Conservation (phyloP, 2,888 invertebrate genomes). For the Oeneis ivallda region DNA sequence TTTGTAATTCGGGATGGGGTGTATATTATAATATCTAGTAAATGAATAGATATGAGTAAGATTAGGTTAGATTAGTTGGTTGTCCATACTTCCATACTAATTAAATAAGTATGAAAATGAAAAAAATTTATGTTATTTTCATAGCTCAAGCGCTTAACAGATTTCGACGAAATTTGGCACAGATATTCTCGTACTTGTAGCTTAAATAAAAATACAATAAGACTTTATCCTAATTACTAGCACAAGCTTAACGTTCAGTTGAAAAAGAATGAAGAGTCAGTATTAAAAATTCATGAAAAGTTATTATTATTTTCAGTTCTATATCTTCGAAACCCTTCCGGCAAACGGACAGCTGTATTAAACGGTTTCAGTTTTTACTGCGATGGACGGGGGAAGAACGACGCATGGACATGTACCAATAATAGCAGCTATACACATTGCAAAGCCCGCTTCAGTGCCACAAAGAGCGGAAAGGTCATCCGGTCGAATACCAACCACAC, state of each 20-base stretch:
- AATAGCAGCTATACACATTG: conserved; percentile 27
- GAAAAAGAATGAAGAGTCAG: background rate
- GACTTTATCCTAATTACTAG: background rate
- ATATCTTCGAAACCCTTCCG: conserved; percentile 33
- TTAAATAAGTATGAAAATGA: too few relatives aligned
- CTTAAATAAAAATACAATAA: too few relatives aligned
- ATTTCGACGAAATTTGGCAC: too few relatives aligned
- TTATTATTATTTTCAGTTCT: conserved; percentile 31
- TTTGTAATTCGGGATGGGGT: conserved; percentile 39
- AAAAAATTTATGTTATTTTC: too few relatives aligned
- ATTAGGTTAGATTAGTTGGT: too few relatives aligned
- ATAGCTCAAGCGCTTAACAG: too few relatives aligned
- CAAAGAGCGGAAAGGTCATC: conserved; percentile 20
- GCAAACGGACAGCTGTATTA: conserved; percentile 37
- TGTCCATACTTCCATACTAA: too few relatives aligned
- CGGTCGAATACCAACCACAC: conserved; percentile 36
- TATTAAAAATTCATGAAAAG: background rate
- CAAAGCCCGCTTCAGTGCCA: conserved; percentile 39
- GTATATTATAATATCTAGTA: conserved; percentile 12
- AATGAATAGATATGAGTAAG: too few relatives aligned
- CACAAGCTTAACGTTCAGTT: background rate
- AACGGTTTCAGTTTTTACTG: conserved; percentile 38
- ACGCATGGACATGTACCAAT: conserved; percentile 41
- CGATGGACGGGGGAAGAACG: conserved; percentile 13
- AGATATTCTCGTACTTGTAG: too few relatives aligned